Evolutionary conservation across 1,140 invertebrate species (phyloP).

Genomic region (Stratiolaelaps scimitus): DNA sequence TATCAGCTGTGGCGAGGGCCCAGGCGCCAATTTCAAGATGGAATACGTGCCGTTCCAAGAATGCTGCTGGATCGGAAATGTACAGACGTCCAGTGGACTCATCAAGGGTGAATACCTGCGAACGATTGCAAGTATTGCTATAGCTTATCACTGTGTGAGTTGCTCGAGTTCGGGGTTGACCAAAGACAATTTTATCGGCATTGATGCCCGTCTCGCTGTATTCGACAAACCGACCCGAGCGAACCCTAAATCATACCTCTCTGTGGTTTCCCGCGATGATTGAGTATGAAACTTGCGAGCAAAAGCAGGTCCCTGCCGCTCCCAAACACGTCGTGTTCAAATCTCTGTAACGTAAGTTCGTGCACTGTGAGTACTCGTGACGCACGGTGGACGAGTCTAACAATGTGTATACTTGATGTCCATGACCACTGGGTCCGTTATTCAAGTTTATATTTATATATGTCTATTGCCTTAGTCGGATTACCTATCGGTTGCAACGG

Average conservation of each 20-base stretch:
- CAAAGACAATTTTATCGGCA: background rate
- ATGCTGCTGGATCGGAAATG: background rate
- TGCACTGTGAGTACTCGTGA: too few species aligned
- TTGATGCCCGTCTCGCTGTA: background rate
- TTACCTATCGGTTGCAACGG: background rate
- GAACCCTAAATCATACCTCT: background rate
- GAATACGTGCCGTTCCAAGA: constrained; percentile 7
- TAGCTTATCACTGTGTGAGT: background rate
- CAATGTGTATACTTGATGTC: too few species aligned
- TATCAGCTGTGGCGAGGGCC: background rate
- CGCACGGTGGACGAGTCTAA: too few species aligned
- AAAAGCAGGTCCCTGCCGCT: background rate
- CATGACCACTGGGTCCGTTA: background rate
- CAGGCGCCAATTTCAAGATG: constrained; percentile 19
- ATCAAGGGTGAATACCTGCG: constrained; percentile 13
- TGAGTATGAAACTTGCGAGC: constrained; percentile 1
- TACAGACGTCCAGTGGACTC: constrained; percentile 12
- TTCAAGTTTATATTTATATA: background rate
- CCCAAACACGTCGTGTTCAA: constrained; percentile 4
- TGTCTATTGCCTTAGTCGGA: background rate
- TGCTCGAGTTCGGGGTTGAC: background rate
- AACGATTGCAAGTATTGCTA: background rate
- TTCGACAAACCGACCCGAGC: background rate
- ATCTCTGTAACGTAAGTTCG: constrained; percentile 16
- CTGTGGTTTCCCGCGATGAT: constrained; percentile 11